Evolutionary conservation across 2,888 invertebrate species (phyloP).

Genomic region (Pachymerium ferrugineum): DNA sequence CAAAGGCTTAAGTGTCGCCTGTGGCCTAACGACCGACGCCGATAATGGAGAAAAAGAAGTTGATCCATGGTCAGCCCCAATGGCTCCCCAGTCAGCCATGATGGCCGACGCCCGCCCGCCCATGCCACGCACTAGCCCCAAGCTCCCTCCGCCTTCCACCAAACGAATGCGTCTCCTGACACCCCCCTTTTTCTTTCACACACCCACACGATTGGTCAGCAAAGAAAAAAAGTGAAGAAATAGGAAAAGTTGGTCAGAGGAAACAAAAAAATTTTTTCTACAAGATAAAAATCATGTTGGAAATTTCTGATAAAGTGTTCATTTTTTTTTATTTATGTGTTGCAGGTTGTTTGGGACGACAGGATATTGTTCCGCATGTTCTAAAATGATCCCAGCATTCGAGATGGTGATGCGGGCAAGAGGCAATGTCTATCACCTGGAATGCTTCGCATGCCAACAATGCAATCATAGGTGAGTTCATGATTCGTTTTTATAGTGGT

Average conservation of each 20-base stretch:
- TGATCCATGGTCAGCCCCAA: slow-evolving; percentile 13
- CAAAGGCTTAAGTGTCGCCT: slow-evolving; percentile 10
- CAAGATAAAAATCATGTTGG: neutral
- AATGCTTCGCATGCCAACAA: slow-evolving; percentile 52
- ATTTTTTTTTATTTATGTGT: neutral
- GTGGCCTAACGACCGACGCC: slow-evolving; percentile 9
- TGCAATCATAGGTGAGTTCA: slow-evolving; percentile 49
- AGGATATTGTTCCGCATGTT: slow-evolving; percentile 48
- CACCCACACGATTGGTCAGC: slow-evolving; percentile 9
- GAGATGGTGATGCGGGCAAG: slow-evolving; percentile 53
- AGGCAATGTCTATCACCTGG: slow-evolving; percentile 51
- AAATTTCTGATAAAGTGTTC: neutral
- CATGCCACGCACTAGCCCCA: slow-evolving; percentile 1
- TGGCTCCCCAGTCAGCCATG: slow-evolving; percentile 13
- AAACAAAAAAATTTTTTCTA: too few relatives aligned
- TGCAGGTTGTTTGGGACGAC: slow-evolving; percentile 29
- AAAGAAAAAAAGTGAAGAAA: neutral
- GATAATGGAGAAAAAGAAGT: slow-evolving; percentile 13
- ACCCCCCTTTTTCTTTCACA: neutral
- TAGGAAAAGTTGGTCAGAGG: neutral
- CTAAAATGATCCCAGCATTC: slow-evolving; percentile 52
- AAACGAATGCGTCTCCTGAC: slow-evolving; percentile 9
- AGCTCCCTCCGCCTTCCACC: neutral
- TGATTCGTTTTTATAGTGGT: neutral
- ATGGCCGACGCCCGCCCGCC: slow-evolving; percentile 8